These are phyloP conservation scores for Drosophila leontia DNA, from an alignment of 1,140 invertebrate genomes.

Conservation along the genomic window DNA sequence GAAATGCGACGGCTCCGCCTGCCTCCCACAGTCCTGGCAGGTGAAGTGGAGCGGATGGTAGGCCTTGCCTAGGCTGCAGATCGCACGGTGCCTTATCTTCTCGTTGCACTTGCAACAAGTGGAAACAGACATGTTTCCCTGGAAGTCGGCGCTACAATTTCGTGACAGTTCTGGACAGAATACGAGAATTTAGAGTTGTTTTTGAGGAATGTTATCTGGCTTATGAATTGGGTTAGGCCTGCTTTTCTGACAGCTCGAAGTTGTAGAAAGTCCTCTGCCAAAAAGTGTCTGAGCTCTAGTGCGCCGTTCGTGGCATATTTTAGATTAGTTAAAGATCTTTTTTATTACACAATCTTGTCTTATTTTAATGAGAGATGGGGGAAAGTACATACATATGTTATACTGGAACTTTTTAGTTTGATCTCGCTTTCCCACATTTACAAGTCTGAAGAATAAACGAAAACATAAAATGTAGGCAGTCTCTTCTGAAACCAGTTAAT, in stretches of 20 bases:
- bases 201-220: not conserved
- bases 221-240: not conserved
- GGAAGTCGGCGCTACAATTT: not conserved
- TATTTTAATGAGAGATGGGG: too few relatives aligned
- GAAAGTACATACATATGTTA: too few relatives aligned
- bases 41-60: slow-evolving; percentile 58
- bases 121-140: slow-evolving; percentile 11
- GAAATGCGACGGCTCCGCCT: slow-evolving; percentile 15
- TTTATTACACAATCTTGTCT: too few relatives aligned
- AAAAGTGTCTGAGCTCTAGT: not conserved
- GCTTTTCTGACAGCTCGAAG: not conserved
- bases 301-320: too few relatives aligned
- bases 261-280: not conserved
- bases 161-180: too few relatives aligned
- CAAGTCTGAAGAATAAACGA: too few relatives aligned
- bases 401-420: too few relatives aligned
- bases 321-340: too few relatives aligned
- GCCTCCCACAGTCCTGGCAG: slow-evolving; percentile 24
- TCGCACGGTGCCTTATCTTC: slow-evolving; percentile 3
- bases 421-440: too few relatives aligned
- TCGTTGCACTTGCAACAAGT: slow-evolving; percentile 52
- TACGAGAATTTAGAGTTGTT: not conserved
- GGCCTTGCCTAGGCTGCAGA: slow-evolving; percentile 32
- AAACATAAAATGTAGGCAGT: not conserved
- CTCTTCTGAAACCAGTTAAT: too few relatives aligned